Base-by-base conservation (phyloP, 2,113 vertebrate species). In the Mesoclemmys tuberculata region DNA sequence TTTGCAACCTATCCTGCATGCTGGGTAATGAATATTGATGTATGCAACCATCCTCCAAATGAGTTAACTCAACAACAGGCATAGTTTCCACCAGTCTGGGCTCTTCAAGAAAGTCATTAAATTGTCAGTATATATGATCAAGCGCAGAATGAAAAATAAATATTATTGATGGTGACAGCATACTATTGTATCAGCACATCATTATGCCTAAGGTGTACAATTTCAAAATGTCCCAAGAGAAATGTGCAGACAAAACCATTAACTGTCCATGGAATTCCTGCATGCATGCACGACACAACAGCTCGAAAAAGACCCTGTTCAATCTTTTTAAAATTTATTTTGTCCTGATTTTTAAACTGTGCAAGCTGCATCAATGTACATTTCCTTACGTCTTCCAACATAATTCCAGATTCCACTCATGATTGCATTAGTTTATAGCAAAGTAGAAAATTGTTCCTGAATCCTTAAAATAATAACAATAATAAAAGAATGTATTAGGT, bases 121-220 rank as follows among this genome's bases (percentile, higher is more conserved):
- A 93, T 95, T 96, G 93, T 97, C 96, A 95, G 89, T 92, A 84
- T 61, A 75, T 88, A 89, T 92, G 93, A 97, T 96, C 83, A 95
- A 95, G 49, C 49, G 92, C 93, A 87, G 51, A 98, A 97, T 88
- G 54, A 97, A 96, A 96, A 97, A 93, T 82, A 96, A 95, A 95
- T 96, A 94, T 93, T 95, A 97, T 95, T 96, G 93, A 92, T 95
- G 78, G 75, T 95, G 94, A 96, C 87, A 91, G 88, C 78, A n/a
- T 56, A 56, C 85, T 95, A 93, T 95, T 92, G 91, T 93, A 86
- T 74, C 74, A 90, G 49, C 46, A 71, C 88, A 93, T 90, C 94
- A 54, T 88, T 96, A 97, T 96, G 85, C 87, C 61, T 75, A 90
- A 81, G 81, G 93, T 89, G 80, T 83, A 80, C 68, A 35, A 88